phyloP scores from a whole-genome alignment of 1,140 invertebrate genomes.

The Phymastichus coffea region DNA sequence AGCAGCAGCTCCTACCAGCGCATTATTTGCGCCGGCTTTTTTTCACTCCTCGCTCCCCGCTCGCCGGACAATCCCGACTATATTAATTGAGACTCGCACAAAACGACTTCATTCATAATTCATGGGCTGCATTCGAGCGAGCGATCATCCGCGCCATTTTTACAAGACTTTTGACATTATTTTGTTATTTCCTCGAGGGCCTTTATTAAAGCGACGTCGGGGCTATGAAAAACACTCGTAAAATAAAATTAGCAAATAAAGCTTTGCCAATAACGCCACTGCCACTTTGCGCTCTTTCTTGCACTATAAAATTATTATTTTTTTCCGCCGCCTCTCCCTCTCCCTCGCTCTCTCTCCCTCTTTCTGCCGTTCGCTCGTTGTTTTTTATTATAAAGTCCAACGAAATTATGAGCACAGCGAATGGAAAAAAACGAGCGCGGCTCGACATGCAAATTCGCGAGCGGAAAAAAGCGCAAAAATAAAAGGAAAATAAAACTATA shows the following conservation, averaged over 20 bases:
- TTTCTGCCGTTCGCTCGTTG: too few relatives aligned
- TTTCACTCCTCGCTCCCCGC: not conserved
- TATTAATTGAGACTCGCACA: slow-evolving; percentile 15
- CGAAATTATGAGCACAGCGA: slow-evolving; percentile 2
- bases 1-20: too few relatives aligned
- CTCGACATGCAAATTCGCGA: slow-evolving; percentile 1
- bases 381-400: slow-evolving; percentile 13
- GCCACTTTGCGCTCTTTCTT: slow-evolving; percentile 8
- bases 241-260: slow-evolving; percentile 18
- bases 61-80: slow-evolving; percentile 10
- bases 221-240: slow-evolving; percentile 10
- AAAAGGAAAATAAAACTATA: slow-evolving; percentile 17
- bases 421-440: not conserved
- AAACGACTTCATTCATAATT: slow-evolving; percentile 20
- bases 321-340: not conserved
- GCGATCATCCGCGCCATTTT: not conserved
- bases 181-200: not conserved
- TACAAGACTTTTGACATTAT: slow-evolving; percentile 3
- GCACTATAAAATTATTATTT: slow-evolving; percentile 12
- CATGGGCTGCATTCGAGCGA: not conserved
- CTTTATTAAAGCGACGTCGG: slow-evolving; percentile 2
- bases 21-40: too few relatives aligned
- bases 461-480: not conserved
- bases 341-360: not conserved
- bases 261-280: slow-evolving; percentile 5